These are phyloP conservation scores for Steatocranus sp. DNA, from an alignment of 2,797 vertebrate genomes.

Conservation along the genomic window DNA sequence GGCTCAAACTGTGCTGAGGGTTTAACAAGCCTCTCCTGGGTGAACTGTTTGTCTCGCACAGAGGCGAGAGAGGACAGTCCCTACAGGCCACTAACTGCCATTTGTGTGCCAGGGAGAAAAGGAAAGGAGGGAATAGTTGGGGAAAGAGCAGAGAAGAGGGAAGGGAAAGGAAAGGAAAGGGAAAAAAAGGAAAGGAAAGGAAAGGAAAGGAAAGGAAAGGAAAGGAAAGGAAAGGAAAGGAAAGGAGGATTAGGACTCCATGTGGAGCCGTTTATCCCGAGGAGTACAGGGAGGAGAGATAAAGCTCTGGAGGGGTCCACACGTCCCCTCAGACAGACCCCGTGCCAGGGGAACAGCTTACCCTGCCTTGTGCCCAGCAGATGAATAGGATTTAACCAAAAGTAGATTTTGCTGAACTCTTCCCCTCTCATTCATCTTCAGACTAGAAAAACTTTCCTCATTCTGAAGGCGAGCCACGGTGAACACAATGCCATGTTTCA, in stretches of 20 bases:
- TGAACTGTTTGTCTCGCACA: slow-evolving; percentile 55
- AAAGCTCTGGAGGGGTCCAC: slow-evolving; percentile 70
- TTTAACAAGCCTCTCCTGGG: slow-evolving; percentile 71
- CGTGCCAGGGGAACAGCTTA: slow-evolving; percentile 75
- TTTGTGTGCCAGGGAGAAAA: slow-evolving; percentile 5
- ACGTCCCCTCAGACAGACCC: slow-evolving; percentile 63
- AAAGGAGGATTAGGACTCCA: slow-evolving; percentile 70
- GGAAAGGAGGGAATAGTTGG: not conserved
- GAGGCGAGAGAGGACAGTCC: slow-evolving; percentile 28
- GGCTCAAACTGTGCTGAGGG: slow-evolving; percentile 45
- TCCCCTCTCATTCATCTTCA: slow-evolving; percentile 60
- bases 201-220: slow-evolving; percentile 1
- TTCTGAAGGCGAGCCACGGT: slow-evolving; percentile 25
- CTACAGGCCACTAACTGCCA: slow-evolving; percentile 49
- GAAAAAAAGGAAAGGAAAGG: too few relatives aligned
- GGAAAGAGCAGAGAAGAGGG: slow-evolving; percentile 4
- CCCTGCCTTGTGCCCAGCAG: slow-evolving; percentile 70
- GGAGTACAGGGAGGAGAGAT: slow-evolving; percentile 71
- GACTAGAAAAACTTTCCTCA: slow-evolving; percentile 49
- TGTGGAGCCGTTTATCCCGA: slow-evolving; percentile 76
- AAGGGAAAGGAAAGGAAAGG: slow-evolving; percentile 5
- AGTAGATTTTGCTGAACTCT: slow-evolving; percentile 73
- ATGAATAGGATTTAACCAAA: slow-evolving; percentile 76
- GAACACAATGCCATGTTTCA: slow-evolving; percentile 31
- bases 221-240: slow-evolving; percentile 5